phyloP scores from a whole-genome alignment of 2,888 invertebrate genomes.

The Torymus texanus region DNA sequence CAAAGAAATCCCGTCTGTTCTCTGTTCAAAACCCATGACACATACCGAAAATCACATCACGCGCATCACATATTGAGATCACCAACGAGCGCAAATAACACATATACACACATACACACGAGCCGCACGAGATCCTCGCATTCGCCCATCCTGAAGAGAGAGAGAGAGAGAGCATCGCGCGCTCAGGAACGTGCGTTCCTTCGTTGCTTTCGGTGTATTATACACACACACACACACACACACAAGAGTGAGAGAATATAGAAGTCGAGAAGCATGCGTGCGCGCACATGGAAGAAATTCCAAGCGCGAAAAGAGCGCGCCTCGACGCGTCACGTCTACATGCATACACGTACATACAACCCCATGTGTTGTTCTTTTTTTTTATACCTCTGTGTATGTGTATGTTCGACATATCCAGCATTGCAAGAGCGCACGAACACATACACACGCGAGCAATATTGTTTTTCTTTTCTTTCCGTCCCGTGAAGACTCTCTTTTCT shows the following conservation, averaged over 20 bases:
- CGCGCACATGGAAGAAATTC: neutral
- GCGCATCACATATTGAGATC: no score
- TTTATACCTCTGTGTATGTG: neutral
- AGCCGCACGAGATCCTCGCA: neutral
- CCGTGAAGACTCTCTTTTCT: no score
- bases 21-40: no score
- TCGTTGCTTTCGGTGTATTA: conserved; percentile 39
- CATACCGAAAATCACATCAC: no score
- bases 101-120: no score
- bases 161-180: neutral
- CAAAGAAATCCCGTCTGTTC: no score
- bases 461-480: no score
- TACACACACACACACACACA: neutral
- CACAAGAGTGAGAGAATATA: neutral
- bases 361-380: neutral
- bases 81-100: no score
- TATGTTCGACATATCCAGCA: no score
- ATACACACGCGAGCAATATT: no score
- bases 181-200: conserved; percentile 22
- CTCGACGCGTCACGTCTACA: neutral
- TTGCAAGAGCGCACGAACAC: no score
- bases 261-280: neutral
- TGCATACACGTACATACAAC: neutral
- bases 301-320: neutral
- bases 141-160: neutral